Percentiles rank a stretch among this genome's conserved stretches.
Conservation (phyloP, 2,797 vertebrate species). For the Gobio occitaniae region DNA sequence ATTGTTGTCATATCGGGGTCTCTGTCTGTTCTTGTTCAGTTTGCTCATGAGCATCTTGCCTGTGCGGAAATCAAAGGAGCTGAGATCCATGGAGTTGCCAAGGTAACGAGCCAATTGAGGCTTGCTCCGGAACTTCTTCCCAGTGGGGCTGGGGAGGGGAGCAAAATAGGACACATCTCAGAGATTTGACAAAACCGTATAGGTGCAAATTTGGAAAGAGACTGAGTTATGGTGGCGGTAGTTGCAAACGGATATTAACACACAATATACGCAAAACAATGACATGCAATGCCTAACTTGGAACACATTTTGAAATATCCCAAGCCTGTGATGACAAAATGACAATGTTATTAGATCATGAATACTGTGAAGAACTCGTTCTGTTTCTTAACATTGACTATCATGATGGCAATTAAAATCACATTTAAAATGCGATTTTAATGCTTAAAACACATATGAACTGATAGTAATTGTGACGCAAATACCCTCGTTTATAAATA, state of each 20-base stretch:
- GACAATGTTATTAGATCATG: conserved; percentile 42
- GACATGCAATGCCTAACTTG: conserved; percentile 50
- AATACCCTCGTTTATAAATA: neutral
- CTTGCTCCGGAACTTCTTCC: conserved; percentile 99
- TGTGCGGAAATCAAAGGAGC: conserved; percentile 96
- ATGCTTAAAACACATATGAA: conserved; percentile 1
- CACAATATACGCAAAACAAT: conserved; percentile 40
- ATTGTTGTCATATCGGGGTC: conserved; percentile 93
- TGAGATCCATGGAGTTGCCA: conserved; percentile 97
- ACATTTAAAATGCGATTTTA: conserved; percentile 6
- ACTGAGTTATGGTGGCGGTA: conserved; percentile 14
- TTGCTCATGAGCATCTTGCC: conserved; percentile 98
- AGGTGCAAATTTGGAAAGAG: conserved; percentile 37
- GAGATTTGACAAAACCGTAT: conserved; percentile 13
- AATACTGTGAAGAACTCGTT: conserved; percentile 31
- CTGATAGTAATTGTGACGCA: neutral
- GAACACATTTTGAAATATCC: conserved; percentile 3
- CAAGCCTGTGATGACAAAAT: conserved; percentile 37
- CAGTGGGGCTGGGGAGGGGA: conserved; percentile 86
- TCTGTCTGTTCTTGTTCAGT: conserved; percentile 94
- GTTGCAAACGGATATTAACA: conserved; percentile 43
- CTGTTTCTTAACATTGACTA: neutral
- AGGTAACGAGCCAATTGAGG: conserved; percentile 98
- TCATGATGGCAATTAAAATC: conserved; percentile 19
- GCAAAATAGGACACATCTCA: conserved; percentile 51